Percentiles rank a stretch among this genome's conserved stretches.
Evolutionary conservation across 2,888 invertebrate species (phyloP).

Genomic region (Leptinotarsa tumamoca): DNA sequence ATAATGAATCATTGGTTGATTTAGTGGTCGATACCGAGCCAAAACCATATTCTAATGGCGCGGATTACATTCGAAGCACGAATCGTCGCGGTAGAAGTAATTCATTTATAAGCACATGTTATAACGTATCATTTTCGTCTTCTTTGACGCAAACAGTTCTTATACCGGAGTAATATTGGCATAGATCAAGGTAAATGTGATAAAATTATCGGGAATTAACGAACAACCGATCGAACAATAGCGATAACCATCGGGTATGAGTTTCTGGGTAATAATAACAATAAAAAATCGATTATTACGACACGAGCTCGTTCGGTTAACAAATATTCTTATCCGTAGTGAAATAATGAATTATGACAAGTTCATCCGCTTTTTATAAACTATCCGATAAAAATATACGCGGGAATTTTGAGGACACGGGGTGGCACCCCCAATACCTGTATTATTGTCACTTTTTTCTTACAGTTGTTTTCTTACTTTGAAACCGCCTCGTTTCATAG

Average conservation of each 20-base stretch:
- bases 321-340: background rate
- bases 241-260: slow-evolving; percentile 6
- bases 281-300: slow-evolving; percentile 13
- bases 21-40: slow-evolving; percentile 30
- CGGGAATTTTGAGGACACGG: no score
- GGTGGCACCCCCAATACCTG: no score
- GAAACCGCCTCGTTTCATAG: no score
- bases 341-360: background rate
- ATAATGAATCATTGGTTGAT: slow-evolving; percentile 24
- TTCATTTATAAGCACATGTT: slow-evolving; percentile 34
- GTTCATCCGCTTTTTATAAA: no score
- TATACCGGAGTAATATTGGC: slow-evolving; percentile 38
- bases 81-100: slow-evolving; percentile 27
- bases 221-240: slow-evolving; percentile 15
- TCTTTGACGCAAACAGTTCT: slow-evolving; percentile 37
- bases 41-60: slow-evolving; percentile 28
- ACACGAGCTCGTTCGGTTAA: background rate
- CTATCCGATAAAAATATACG: no score
- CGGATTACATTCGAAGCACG: slow-evolving; percentile 20
- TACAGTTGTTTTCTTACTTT: no score
- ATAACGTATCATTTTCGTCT: slow-evolving; percentile 38
- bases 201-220: slow-evolving; percentile 24
- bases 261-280: slow-evolving; percentile 11
- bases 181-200: slow-evolving; percentile 37
- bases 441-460: no score